Conservation (phyloP, 2,113 vertebrate species). For the Actenoides hombroni region DNA sequence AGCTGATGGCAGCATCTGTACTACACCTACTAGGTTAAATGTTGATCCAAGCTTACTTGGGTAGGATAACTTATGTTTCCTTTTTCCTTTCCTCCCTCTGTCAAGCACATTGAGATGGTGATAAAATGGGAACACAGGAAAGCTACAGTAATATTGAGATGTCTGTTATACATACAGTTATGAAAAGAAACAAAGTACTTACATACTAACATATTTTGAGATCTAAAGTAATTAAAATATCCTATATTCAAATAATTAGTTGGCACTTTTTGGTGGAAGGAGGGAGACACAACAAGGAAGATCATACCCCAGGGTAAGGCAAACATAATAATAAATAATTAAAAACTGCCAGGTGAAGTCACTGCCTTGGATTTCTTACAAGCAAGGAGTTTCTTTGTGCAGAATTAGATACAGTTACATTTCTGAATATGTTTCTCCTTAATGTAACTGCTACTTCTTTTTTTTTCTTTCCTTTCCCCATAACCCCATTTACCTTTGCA, state of each 20-base stretch:
- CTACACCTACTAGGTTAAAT: slow-evolving; percentile 47
- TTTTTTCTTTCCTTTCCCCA: not conserved
- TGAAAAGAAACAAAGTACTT: not conserved
- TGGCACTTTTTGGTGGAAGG: not conserved
- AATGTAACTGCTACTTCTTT: not conserved
- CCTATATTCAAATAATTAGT: not conserved
- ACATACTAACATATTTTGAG: not conserved
- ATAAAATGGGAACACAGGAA: not conserved
- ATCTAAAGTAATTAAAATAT: not conserved
- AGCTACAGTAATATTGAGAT: not conserved
- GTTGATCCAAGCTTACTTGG: not conserved
- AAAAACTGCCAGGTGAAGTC: slow-evolving; percentile 10
- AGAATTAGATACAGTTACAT: not conserved
- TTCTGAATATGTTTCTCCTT: not conserved
- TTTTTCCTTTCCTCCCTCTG: not conserved
- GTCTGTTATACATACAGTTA: not conserved
- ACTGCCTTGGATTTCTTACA: not conserved
- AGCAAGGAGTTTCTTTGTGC: not conserved
- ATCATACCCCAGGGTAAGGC: not conserved
- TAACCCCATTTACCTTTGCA: not conserved
- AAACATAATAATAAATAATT: slow-evolving; percentile 9
- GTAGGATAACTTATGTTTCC: slow-evolving; percentile 7
- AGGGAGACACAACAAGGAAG: not conserved
- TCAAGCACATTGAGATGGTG: not conserved
- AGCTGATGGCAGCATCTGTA: slow-evolving; percentile 61